Evolutionary conservation across 2,113 vertebrate genomes (phyloP).

Genomic region (Mirounga angustirostris): DNA sequence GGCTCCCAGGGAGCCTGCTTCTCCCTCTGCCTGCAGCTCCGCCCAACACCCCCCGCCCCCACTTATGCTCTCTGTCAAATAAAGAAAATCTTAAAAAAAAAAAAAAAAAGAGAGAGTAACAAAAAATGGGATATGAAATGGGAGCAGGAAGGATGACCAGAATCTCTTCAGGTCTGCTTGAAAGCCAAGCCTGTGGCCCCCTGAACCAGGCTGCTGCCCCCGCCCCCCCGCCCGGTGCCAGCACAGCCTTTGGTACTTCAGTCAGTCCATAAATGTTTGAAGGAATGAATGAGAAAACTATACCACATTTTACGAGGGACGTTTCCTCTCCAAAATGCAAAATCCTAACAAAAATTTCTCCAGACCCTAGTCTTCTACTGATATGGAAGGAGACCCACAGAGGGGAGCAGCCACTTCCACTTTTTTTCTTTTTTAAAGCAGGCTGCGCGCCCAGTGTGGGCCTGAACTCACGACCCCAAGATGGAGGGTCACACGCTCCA

Average conservation of each 20-base stretch:
- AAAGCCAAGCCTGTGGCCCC: neutral
- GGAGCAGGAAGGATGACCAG: neutral
- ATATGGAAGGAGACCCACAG: neutral
- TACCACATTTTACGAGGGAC: neutral
- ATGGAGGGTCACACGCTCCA: neutral
- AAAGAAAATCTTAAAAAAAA: too few species aligned
- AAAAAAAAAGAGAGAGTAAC: neutral
- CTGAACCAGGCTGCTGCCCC: neutral
- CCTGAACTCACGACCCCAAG: neutral
- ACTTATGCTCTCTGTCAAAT: too few species aligned
- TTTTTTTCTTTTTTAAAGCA: neutral
- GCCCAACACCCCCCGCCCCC: too few species aligned
- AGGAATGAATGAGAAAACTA: conserved; percentile 1
- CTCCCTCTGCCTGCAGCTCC: too few species aligned
- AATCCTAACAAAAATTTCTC: neutral
- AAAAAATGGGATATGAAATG: neutral
- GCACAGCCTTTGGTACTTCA: neutral
- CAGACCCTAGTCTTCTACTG: neutral
- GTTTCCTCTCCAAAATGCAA: neutral
- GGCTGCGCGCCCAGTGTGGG: neutral
- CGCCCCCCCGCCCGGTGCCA: too few species aligned
- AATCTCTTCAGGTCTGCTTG: neutral
- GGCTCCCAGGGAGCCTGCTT: too few species aligned
- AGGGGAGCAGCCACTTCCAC: neutral
- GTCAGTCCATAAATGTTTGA: neutral